A percentile compares a stretch with the other conserved stretches of the same genome.
Evolutionary conservation across 37 sponge, comb jelly and placozoan genomes (phyloP).

Genomic region (Cliona cf. orientalis): DNA sequence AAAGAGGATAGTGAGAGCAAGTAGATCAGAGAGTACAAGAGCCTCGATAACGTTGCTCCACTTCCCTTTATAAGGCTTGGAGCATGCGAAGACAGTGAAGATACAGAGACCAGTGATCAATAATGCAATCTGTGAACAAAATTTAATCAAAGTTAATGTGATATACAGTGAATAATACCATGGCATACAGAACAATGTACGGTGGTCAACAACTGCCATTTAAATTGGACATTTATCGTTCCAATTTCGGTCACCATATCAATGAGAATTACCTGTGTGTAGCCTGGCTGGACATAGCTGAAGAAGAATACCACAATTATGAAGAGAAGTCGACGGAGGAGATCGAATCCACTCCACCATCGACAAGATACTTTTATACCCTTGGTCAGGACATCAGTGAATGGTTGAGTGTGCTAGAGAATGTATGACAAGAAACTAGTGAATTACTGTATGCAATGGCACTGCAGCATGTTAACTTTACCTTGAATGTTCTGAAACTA

Average conservation of each 20-base stretch:
- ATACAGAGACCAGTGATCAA: constrained; percentile 2
- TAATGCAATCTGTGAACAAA: constrained; percentile 16
- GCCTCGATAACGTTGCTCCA: constrained; percentile 44
- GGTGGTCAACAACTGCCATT: too few species aligned
- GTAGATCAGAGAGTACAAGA: constrained; percentile 38
- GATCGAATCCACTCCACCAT: constrained; percentile 27
- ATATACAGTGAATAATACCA: too few species aligned
- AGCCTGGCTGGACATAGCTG: constrained; percentile 6
- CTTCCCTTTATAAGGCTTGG: constrained; percentile 32
- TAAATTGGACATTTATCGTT: neutral
- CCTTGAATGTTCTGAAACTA: constrained; percentile 39
- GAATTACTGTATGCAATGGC: neutral
- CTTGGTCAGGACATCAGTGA: constrained; percentile 22
- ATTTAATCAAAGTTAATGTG: too few species aligned
- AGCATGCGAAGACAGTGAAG: neutral
- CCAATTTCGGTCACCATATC: neutral
- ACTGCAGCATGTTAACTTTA: neutral
- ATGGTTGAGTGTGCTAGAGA: constrained; percentile 15
- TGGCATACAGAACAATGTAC: too few species aligned
- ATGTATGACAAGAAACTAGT: neutral
- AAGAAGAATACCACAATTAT: neutral
- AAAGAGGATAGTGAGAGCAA: constrained; percentile 14
- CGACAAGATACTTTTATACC: neutral
- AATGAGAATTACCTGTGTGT: constrained; percentile 1
- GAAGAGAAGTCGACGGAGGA: constrained; percentile 9